A percentile compares a stretch with the other conserved stretches of the same genome.
These are phyloP conservation scores for Tychaedon coryphoeus DNA, from an alignment of 2,113 vertebrate genomes.

Conservation along the genomic window DNA sequence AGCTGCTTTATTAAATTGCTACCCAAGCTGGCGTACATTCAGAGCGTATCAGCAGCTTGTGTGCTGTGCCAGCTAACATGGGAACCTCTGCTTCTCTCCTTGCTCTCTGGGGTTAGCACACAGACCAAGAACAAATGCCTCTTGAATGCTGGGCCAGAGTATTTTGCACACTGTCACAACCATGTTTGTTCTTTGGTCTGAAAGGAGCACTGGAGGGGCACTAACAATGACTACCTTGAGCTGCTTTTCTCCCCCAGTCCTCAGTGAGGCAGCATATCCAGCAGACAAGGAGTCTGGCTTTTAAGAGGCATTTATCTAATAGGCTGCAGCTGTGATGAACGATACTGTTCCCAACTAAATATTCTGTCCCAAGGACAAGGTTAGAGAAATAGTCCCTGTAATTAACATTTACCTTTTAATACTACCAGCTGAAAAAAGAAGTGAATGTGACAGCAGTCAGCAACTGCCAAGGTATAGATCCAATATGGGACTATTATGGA, in stretches of 20 bases:
- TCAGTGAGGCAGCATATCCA: neutral
- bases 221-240: neutral
- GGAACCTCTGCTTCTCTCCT: neutral
- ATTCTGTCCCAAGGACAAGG: neutral
- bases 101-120: fast-evolving
- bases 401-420: conserved; percentile 14
- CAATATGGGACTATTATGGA: neutral
- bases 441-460: neutral
- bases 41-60: fast-evolving
- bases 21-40: neutral
- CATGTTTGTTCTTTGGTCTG: neutral
- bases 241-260: neutral
- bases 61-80: neutral
- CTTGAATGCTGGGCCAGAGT: neutral
- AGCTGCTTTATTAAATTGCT: conserved; percentile 29
- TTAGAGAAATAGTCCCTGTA: conserved; percentile 10
- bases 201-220: neutral
- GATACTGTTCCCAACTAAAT: neutral
- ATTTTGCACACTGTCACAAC: neutral
- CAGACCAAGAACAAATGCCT: neutral
- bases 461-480: neutral
- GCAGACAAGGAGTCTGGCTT: neutral
- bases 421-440: neutral
- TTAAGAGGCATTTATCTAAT: neutral
- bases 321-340: neutral